Evolutionary conservation across 2,888 invertebrate species (phyloP).

Genomic region (Drosophila prolongata): DNA sequence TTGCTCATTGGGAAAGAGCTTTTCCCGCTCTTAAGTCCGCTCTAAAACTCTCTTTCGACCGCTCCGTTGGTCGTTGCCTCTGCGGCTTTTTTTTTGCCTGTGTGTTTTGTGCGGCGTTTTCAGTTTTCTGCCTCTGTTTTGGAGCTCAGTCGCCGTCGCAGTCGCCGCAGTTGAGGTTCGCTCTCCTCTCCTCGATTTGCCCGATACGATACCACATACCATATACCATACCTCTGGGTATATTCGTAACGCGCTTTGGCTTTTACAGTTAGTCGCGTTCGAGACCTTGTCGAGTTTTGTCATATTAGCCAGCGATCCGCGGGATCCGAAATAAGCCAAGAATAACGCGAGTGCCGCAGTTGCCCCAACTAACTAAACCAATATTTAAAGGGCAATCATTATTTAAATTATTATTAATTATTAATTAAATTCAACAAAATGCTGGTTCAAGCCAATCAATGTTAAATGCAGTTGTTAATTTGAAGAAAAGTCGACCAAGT

Average conservation of each 20-base stretch:
- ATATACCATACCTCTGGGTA: conserved; percentile 68
- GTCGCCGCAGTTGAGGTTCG: conserved; percentile 53
- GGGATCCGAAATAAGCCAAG: conserved; percentile 42
- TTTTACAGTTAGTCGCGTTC: conserved; percentile 85
- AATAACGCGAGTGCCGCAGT: conserved; percentile 41
- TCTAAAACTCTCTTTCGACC: conserved; percentile 3
- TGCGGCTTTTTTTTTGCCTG: conserved; percentile 25
- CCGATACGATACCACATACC: conserved; percentile 26
- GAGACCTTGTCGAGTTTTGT: conserved; percentile 85
- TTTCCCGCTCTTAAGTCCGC: conserved; percentile 21
- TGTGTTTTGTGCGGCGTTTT: conserved; percentile 33
- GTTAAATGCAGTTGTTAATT: conserved; percentile 54
- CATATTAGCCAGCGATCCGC: conserved; percentile 79
- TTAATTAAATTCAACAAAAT: conserved; percentile 4
- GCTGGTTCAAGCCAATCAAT: conserved; percentile 2
- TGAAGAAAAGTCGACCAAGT: conserved; percentile 73
- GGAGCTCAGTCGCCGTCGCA: conserved; percentile 51
- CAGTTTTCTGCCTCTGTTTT: conserved; percentile 10
- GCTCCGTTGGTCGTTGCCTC: conserved; percentile 8
- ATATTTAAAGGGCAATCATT: conserved; percentile 5
- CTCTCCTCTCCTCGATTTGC: conserved; percentile 27
- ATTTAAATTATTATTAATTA: conserved; percentile 6
- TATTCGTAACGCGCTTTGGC: conserved; percentile 84
- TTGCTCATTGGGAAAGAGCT: conserved; percentile 14
- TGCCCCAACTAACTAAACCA: conserved; percentile 14